Conservation (phyloP, 2,888 invertebrate species). For the Hypercompe scribonia region DNA sequence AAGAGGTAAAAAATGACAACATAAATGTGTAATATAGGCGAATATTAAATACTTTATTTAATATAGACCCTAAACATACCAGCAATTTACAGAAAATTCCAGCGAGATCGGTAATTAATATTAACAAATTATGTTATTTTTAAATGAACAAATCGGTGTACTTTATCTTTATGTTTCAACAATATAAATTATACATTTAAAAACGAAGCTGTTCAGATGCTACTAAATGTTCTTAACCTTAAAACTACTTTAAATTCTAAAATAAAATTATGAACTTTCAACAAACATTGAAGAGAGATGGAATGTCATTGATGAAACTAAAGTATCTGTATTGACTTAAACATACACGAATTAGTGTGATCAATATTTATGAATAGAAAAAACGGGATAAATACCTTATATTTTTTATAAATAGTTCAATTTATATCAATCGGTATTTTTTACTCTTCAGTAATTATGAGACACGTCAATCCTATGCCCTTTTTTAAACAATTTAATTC, state of each 20-base stretch:
- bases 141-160: conserved; percentile 31
- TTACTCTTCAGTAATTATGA: conserved; percentile 62
- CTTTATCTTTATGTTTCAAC: conserved; percentile 18
- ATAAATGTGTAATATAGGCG: conserved; percentile 68
- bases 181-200: conserved; percentile 38
- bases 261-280: conserved; percentile 73
- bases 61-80: conserved; percentile 77
- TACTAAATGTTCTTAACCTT: conserved; percentile 69
- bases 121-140: conserved; percentile 31
- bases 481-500: conserved; percentile 6
- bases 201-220: conserved; percentile 60
- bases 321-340: conserved; percentile 50
- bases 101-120: conserved; percentile 51
- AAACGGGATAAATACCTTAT: conserved; percentile 72
- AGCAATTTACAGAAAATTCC: conserved; percentile 70
- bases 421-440: conserved; percentile 52
- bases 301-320: conserved; percentile 67
- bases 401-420: conserved; percentile 62
- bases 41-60: conserved; percentile 82
- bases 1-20: conserved; percentile 9
- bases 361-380: conserved; percentile 67
- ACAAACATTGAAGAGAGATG: conserved; percentile 68
- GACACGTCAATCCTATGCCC: conserved; percentile 67
- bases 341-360: conserved; percentile 69
- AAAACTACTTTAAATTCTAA: conserved; percentile 70